phyloP scores from a whole-genome alignment of 30 jellyfish, hydroid and myxozoan genomes.

The Hydractinia echinata region DNA sequence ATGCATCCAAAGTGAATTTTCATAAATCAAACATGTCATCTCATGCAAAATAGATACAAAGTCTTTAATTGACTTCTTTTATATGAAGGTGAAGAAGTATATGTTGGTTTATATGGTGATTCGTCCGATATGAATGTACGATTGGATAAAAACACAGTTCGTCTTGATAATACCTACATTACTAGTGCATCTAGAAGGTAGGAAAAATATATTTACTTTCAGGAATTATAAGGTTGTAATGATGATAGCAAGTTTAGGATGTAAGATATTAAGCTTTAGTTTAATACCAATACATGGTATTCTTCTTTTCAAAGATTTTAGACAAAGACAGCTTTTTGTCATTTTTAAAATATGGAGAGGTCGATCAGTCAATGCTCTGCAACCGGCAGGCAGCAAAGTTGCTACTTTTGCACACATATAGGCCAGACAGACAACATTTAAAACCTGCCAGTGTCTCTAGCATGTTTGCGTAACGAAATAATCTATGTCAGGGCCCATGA shows the following conservation, averaged over 20 bases:
- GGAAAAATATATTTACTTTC: not conserved
- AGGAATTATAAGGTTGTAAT: too few relatives aligned
- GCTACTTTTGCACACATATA: too few relatives aligned
- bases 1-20: not conserved
- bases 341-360: too few relatives aligned
- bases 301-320: too few relatives aligned
- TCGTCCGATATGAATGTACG: constrained; percentile 86
- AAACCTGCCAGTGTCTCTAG: too few relatives aligned
- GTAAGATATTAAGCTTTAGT: not conserved
- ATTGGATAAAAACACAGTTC: constrained; percentile 77
- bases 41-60: too few relatives aligned
- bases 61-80: not conserved
- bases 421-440: too few relatives aligned
- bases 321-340: too few relatives aligned
- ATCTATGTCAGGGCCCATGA: too few relatives aligned
- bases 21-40: not conserved
- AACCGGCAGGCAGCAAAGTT: too few relatives aligned
- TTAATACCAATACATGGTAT: not conserved
- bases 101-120: constrained; percentile 71
- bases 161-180: constrained; percentile 78
- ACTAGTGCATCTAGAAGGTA: constrained; percentile 98
- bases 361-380: too few relatives aligned
- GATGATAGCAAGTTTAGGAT: not conserved
- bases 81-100: constrained; percentile 70
- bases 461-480: too few relatives aligned